Evolutionary conservation across 2,888 invertebrate genomes (phyloP), one percentile per base, ranked within the genome.

Genomic region (Ichneumon xanthorius): DNA sequence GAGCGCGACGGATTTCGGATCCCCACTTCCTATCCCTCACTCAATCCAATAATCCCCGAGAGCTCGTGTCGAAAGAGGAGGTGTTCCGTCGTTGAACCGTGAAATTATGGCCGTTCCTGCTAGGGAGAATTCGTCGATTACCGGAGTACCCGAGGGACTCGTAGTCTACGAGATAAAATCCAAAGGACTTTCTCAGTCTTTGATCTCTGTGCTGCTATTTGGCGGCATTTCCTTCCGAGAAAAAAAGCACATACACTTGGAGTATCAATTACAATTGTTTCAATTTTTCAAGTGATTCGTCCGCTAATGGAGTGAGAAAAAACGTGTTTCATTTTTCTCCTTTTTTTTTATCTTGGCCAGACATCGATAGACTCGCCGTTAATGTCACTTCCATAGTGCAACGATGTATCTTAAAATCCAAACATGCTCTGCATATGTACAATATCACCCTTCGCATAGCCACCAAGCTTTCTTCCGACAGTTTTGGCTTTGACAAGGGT

Each of bases 21-120:
- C 80, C 67, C 82, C 84, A 63, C 82, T 88, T 81, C 86, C 63
- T 86, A 88, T 83, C 88, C 81, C 87, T 86, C 85, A 80, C 89
- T 87, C 88, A 90, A 91, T 90, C 92, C 91, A 91, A 92, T 92
- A 92, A 91, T 91, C 90, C 89, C 53, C 22, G 89, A 89, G 90
- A 63, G 63, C 89, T 90, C 91, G 87, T 83, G 89, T 88, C 88
- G 89, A 55, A 40, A 80, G 72, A 53, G 55, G 48, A 48, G 61
- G 58, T 40, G 63, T 61, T 50, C 40, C 72, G 72, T 89, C 91
- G 90, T 89, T 88, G 90, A 85, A 90, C 89, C 90, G 90, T 90
- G 90, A 92, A 91, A 92, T 92, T 92, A 91, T 91, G 92, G 90
- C 88, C 90, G 89, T 90, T 48, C 65, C 80, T 40, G 67, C 67